These are phyloP conservation scores for Mesembrinibis cayennensis DNA, from an alignment of 2,113 vertebrate genomes.

Conservation along the genomic window DNA sequence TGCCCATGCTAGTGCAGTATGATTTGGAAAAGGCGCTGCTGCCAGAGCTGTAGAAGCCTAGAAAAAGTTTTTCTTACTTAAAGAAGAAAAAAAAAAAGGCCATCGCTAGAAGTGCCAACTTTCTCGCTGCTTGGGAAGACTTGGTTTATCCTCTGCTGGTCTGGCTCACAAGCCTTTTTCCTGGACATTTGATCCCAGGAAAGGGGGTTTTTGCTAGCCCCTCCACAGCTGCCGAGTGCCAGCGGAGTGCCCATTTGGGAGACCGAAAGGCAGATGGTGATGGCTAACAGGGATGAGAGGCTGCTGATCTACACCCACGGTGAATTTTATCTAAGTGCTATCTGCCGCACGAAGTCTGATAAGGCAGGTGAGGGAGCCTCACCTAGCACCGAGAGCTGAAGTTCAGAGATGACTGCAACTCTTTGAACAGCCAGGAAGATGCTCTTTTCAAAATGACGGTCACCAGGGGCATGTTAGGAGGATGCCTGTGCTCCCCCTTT, in stretches of 20 bases:
- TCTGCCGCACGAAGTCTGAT: background rate
- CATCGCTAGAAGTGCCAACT: background rate
- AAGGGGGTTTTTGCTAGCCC: background rate
- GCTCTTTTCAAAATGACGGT: background rate
- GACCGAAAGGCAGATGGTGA: background rate
- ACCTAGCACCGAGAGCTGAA: background rate
- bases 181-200: background rate
- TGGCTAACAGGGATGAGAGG: background rate
- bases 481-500: background rate
- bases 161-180: background rate
- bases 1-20: background rate
- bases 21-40: background rate
- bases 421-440: background rate
- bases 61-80: background rate
- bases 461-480: background rate
- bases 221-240: no score
- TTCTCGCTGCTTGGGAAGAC: fast-evolving
- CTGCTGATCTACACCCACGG: background rate
- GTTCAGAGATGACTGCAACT: background rate
- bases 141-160: background rate
- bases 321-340: background rate
- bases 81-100: background rate
- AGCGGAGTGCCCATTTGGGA: fast-evolving
- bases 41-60: background rate
- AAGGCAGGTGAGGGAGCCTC: background rate